Base-by-base conservation (phyloP, 2,113 vertebrate genomes). In the Phasianus colchicus region DNA sequence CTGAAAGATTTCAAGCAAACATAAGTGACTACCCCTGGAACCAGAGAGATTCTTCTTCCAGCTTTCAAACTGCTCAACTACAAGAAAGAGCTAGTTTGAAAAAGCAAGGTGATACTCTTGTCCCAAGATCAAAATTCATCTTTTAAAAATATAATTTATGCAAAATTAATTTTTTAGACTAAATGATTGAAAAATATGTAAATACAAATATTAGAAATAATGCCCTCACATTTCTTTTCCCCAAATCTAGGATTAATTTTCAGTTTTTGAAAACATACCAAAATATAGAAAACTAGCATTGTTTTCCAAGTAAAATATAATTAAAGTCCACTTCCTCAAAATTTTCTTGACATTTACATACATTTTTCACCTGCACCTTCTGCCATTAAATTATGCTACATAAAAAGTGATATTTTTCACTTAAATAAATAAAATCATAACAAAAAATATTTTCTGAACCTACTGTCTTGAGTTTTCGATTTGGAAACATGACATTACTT, bases 281-380 rank as follows among this genome's bases (percentile, higher is more conserved):
- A 73, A 88, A 61, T 42, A 0, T 5, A n/a, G 0, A 10, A 69
- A 78, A 14, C 8, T 79, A 25, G 36, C 0, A 7, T 0, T 43
- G 2, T 72, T 92, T 77, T 40, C 14, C 57, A 75, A 88, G 47
- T 20, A 65, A 60, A 48, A 55, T 60, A 3, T 24, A 69, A 76
- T 64, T 36, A 13, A 69, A 60, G 11, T 30, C 7, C 3, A 4
- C 3, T 64, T 69, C 24, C 55, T 50, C 8, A 52, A 54, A 20
- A 21, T 8, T 77, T 88, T 78, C 24, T 76, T 81, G 8, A 1
- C 17, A 30, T 52, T 52, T 6, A n/a, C 19, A 22, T 11, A 34
- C 45, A 83, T 80, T 76, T 66, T n/a, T 80, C 15, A 72, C 2
- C 9, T 65, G 27, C 4, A 29, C 43, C 2, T 52, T 42, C 2